Base-by-base conservation (phyloP, 2,888 invertebrate species). In the Mesorhabditis belari region DNA sequence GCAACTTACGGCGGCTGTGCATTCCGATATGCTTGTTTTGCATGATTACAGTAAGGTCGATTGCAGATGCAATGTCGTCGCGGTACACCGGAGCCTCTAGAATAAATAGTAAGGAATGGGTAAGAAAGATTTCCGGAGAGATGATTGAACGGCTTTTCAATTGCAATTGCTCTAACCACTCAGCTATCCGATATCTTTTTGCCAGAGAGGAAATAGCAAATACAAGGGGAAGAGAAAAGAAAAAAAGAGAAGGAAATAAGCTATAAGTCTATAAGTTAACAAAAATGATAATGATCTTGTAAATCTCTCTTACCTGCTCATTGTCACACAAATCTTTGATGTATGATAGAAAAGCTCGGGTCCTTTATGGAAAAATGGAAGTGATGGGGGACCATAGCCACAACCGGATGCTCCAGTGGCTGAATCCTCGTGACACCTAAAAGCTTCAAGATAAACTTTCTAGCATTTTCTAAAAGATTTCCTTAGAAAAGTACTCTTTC, bases 371-470 rank as follows among this genome's bases (percentile, higher is more conserved):
- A 73, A 79, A 58, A 73, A 80, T 12, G 79, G 79, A 3, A 79
- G 67, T 0, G 77, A 70, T 2, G 79, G 79, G 3, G 79, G 79
- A 1, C 79, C 79, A 57, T 69, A 79, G 2, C 79, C 79, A 52
- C 79, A 79, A 2, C 79, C 77, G 5, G 77, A 60, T 4, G 71
- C 75, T 1, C 79, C 78, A 0, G 74, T 72, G 3, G 66, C 65
- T 25, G 68, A 63, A 57, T 77, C 77, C 55, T 80, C 77, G 55
- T 79, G 74, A 58, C 79, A 79, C 77, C 77, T 65, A 21, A 26
- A 58, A 23, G 24, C 24, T 24, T n/a, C n/a, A 53, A 59, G 5
- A 23, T 54, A 4, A 4, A 23, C 6, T n/a, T n/a, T n/a, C n/a
- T n/a, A n/a, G n/a, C n/a, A n/a, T n/a, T n/a, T n/a, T n/a, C n/a